A percentile compares a stretch with the other conserved stretches of the same genome.
These are phyloP conservation scores for Drosophila takahashii DNA, from an alignment of 1,140 invertebrate species.

Conservation along the genomic window DNA sequence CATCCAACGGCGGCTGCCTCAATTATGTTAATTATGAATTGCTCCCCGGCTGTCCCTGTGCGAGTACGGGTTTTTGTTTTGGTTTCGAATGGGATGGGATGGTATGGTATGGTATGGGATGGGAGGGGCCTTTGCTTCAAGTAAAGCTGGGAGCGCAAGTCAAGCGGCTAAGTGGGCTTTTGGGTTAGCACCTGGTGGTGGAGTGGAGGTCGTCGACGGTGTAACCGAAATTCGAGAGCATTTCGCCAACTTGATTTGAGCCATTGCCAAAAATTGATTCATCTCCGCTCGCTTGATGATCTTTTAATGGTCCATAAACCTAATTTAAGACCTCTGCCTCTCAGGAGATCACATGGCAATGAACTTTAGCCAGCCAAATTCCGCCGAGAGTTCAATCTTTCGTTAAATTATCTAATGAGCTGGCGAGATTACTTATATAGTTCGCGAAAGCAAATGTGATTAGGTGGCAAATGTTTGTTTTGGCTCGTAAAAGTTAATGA, in stretches of 20 bases:
- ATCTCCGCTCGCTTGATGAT: constrained; percentile 28
- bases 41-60: constrained; percentile 31
- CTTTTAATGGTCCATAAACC: constrained; percentile 43
- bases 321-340: constrained; percentile 19
- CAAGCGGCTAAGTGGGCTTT: constrained; percentile 44
- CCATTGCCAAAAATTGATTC: constrained; percentile 40
- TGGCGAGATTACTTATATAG: constrained; percentile 13
- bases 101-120: neutral
- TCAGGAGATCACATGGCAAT: constrained; percentile 30
- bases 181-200: constrained; percentile 42
- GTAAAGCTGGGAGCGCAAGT: constrained; percentile 16
- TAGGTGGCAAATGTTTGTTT: constrained; percentile 6
- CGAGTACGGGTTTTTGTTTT: constrained; percentile 9
- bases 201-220: constrained; percentile 10
- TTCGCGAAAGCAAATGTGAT: constrained; percentile 17
- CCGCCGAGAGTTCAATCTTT: constrained; percentile 14
- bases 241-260: constrained; percentile 35
- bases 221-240: constrained; percentile 27
- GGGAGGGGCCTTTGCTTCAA: neutral
- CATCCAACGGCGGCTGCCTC: constrained; percentile 49
- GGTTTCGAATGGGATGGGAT: neutral
- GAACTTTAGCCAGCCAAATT: constrained; percentile 17
- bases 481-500: constrained; percentile 15
- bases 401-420: constrained; percentile 27
- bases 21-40: constrained; percentile 56